These are phyloP conservation scores for Apantesis nais DNA, from an alignment of 2,888 invertebrate species.

Conservation along the genomic window DNA sequence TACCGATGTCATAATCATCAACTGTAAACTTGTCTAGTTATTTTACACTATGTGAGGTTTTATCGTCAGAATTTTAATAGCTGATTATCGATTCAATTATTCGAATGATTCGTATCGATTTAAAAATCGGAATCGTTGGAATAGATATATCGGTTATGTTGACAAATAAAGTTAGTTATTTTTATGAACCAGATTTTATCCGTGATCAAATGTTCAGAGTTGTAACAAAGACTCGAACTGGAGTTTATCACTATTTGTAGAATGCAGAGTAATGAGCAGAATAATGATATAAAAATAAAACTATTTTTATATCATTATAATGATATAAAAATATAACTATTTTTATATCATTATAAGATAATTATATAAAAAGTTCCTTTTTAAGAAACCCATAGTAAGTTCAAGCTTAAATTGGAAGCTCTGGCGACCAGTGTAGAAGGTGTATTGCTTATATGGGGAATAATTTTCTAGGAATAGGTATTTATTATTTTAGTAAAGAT, in stretches of 20 bases:
- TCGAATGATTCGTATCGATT: constrained; percentile 45
- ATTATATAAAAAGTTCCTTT: background rate
- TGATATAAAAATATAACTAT: too few relatives aligned
- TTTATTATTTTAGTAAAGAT: too few relatives aligned
- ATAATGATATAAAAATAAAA: too few relatives aligned
- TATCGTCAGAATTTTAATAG: constrained; percentile 45
- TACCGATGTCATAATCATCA: constrained; percentile 2
- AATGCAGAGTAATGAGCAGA: too few relatives aligned
- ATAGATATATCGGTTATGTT: constrained; percentile 30
- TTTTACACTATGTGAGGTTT: constrained; percentile 37
- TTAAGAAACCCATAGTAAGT: too few relatives aligned
- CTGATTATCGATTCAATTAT: constrained; percentile 50
- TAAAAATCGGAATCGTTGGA: constrained; percentile 41
- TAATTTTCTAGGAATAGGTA: too few relatives aligned
- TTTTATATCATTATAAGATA: too few relatives aligned
- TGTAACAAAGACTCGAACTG: background rate
- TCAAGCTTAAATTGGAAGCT: too few relatives aligned
- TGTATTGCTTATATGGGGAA: too few relatives aligned
- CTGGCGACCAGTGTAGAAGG: too few relatives aligned
- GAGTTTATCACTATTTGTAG: background rate
- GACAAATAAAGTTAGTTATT: constrained; percentile 47
- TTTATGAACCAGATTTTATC: constrained; percentile 33
- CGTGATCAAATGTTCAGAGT: constrained; percentile 15
- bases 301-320: too few relatives aligned
- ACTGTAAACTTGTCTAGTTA: constrained; percentile 31